Base-by-base conservation (phyloP, 1,140 invertebrate species). In the Calephelis virginiensis region DNA sequence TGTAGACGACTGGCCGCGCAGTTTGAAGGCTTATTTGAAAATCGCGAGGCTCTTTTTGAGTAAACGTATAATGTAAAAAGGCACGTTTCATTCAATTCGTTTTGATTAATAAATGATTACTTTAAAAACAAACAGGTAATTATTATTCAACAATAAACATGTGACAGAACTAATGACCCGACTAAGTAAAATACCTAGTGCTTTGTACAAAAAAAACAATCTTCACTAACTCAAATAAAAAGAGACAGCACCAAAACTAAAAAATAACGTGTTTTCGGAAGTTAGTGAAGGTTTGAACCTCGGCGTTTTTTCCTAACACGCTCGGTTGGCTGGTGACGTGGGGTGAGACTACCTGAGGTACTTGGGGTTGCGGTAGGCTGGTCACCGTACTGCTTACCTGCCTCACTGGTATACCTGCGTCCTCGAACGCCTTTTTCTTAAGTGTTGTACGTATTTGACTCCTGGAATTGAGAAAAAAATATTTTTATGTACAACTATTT, bases 351-450 rank as follows among this genome's bases (percentile, higher is more conserved):
- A 93, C 92, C 77, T 89, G 83, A 69, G 81, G 87, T 91, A 64
- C 69, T 71, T 8, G 81, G 56, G 37, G 81, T 74, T 63, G 85
- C 74, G 70, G 83, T 80, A 71, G 69, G 72, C 68, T 81, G 64
- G 76, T 76, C 68, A 71, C 88, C 78, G 77, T 80, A 70, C 76
- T 83, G 82, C 80, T 86, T 86, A 94, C 93, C 83, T 95, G 94
- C 74, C 96, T 94, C 0, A 96, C 93, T 53, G 96, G 94, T 68
- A 98, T 92, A 56, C 97, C 97, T 50, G 97, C 96, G 85, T 98
- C 97, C 88, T 98, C 97, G 88, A 97, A 98, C 4, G 97, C 96
- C 86, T 98, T 98, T 82, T 97, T 97, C 87, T 98, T 98, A 59
- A 99, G 80, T 2, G 97, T 97, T 40, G 96, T 95, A 68, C 96